Conservation (phyloP, 2,888 invertebrate genomes). For the Melieria picta region DNA sequence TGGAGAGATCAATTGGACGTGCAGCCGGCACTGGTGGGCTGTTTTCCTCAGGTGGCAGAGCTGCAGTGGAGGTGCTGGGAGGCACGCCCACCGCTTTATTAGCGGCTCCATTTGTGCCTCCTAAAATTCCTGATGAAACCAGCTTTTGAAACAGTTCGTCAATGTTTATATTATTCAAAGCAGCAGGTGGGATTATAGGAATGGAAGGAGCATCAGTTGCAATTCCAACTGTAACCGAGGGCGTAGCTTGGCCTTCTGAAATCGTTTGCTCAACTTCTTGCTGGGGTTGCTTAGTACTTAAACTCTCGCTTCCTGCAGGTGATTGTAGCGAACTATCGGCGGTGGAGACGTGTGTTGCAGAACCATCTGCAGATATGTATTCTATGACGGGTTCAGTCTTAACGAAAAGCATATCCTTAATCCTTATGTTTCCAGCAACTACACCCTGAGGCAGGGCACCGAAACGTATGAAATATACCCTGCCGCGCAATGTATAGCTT, state of each 20-base stretch:
- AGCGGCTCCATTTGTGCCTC: conserved; percentile 38
- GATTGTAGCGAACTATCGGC: conserved; percentile 23
- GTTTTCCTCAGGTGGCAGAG: conserved; percentile 38
- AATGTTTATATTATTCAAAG: conserved; percentile 71
- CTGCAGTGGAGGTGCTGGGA: conserved; percentile 27
- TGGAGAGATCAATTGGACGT: conserved; percentile 74
- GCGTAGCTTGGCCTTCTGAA: neutral
- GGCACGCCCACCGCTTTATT: conserved; percentile 6
- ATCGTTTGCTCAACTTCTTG: neutral
- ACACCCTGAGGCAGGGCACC: conserved; percentile 80
- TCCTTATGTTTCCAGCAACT: conserved; percentile 75
- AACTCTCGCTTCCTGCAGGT: conserved; percentile 22
- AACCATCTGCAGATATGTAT: no score
- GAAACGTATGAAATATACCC: conserved; percentile 83
- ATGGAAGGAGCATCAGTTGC: conserved; percentile 29
- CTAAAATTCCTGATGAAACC: conserved; percentile 85
- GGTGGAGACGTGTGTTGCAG: no score
- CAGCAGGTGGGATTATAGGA: conserved; percentile 52
- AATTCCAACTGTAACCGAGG: neutral
- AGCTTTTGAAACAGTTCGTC: conserved; percentile 86
- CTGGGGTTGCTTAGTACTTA: neutral
- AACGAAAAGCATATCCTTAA: conserved; percentile 78
- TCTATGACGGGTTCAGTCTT: conserved; percentile 50
- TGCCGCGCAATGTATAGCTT: conserved; percentile 77
- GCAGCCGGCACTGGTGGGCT: conserved; percentile 64